phyloP scores from a whole-genome alignment of 2,113 vertebrate species.

The Phyllostomus hastatus region DNA sequence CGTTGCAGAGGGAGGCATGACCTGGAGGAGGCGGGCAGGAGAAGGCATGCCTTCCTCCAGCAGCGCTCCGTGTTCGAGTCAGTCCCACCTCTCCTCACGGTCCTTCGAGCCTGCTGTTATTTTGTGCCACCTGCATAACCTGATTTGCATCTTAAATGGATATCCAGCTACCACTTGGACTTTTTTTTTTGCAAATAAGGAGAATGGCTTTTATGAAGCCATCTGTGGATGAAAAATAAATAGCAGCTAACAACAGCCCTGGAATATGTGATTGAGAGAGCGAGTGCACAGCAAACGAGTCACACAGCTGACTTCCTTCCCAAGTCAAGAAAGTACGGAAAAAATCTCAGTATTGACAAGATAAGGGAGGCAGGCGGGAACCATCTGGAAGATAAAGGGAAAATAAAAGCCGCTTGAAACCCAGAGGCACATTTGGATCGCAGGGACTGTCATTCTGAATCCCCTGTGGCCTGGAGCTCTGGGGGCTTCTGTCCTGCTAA shows the following conservation, averaged over 20 bases:
- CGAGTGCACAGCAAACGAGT: background rate
- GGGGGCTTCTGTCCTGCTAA: background rate
- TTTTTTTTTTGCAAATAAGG: slow-evolving; percentile 63
- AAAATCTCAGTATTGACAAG: background rate
- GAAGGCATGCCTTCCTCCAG: slow-evolving; percentile 35
- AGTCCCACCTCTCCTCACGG: slow-evolving; percentile 44
- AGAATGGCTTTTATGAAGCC: slow-evolving; percentile 74
- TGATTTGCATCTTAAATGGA: slow-evolving; percentile 79
- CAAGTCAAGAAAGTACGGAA: slow-evolving; percentile 31
- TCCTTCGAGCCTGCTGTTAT: slow-evolving; percentile 65
- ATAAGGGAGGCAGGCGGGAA: background rate
- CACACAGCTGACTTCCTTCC: background rate
- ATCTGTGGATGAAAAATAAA: slow-evolving; percentile 75
- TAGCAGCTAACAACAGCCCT: slow-evolving; percentile 51
- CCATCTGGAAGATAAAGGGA: background rate
- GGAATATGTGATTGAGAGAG: slow-evolving; percentile 47
- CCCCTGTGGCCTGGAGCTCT: background rate
- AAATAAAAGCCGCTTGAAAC: background rate
- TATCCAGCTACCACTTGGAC: slow-evolving; percentile 67
- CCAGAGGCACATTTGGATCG: background rate
- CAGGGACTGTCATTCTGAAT: background rate
- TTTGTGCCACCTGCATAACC: slow-evolving; percentile 78
- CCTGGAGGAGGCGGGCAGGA: background rate
- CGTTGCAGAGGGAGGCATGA: background rate
- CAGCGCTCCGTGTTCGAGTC: background rate